Evolutionary conservation across 2,888 invertebrate species (phyloP).

Genomic region (Drosophila macrothrix): DNA sequence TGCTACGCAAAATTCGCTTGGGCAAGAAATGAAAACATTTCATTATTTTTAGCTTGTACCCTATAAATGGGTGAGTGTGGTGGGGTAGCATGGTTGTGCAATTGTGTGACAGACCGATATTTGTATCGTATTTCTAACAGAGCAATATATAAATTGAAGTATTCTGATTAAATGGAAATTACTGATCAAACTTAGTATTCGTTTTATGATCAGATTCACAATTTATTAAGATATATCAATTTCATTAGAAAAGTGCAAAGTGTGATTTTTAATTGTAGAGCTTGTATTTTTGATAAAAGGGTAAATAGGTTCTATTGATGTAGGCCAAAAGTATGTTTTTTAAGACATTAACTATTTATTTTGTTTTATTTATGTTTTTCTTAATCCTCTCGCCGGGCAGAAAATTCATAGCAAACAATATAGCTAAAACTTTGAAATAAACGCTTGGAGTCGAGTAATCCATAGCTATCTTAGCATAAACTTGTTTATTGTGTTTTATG

Average conservation of each 20-base stretch:
- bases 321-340: too few species aligned
- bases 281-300: background rate
- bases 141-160: background rate
- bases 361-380: background rate
- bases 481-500: background rate
- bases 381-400: background rate
- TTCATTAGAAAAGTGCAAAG: background rate
- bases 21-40: slow-evolving; percentile 56
- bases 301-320: background rate
- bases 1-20: slow-evolving; percentile 39
- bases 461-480: background rate
- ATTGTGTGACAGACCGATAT: background rate
- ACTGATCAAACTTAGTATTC: background rate
- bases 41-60: slow-evolving; percentile 55
- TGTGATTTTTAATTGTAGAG: background rate
- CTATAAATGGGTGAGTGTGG: background rate
- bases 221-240: background rate
- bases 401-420: background rate
- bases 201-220: background rate
- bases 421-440: background rate
- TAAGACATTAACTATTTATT: background rate
- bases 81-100: background rate
- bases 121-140: background rate
- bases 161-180: background rate
- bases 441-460: background rate